Evolutionary conservation across 2,888 invertebrate genomes (phyloP), one percentile per base, ranked within the genome.

Genomic region (Mongoloraphidia duomilia): DNA sequence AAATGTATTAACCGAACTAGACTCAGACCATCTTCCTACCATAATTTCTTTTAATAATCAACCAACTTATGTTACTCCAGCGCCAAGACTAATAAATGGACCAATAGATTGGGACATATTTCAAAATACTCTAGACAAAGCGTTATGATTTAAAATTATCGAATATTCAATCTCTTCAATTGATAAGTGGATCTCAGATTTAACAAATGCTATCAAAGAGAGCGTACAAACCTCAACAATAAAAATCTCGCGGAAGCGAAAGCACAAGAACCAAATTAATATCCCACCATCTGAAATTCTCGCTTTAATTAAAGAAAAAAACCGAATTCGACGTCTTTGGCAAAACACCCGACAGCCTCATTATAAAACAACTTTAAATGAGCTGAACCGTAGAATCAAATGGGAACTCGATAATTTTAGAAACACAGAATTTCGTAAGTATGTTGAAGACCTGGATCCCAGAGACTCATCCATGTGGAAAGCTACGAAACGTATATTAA

Each of bases 1-100:
- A 52, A 49, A 2, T 13, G 52, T 50, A 12, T 26, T 51, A 44
- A 8, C 42, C 34, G 50, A 52, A 44, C 36, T 53, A 35, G 42
- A 50, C 38, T 53, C 51, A 8, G 50, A 52, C 38, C 47, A 49
- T 41, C 39, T 44, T 14, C 41, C 49, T 14, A 43, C 46, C 40
- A 49, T 50, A 38, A 38, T 48, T 49, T 43, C 50, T 26, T 46
- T 47, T 41, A 34, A 35, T 35, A 41, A 42, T 9, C 9, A 48
- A 42, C 42, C 42, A 17, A 26, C 13, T 17, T n/a, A 17, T 13
- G 26, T 13, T 6, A n/a, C 6, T 8, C 26, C 42, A 8, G 26
- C 12, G n/a, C 13, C 8, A 17, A 42, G 11, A 8, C 17, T 17
- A 26, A 11, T 11, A 12, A 41, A 9, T 17, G 17, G n/a, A 41